These are phyloP conservation scores for Nesogale talazaci DNA, from an alignment of 2,113 vertebrate species.

Conservation along the genomic window DNA sequence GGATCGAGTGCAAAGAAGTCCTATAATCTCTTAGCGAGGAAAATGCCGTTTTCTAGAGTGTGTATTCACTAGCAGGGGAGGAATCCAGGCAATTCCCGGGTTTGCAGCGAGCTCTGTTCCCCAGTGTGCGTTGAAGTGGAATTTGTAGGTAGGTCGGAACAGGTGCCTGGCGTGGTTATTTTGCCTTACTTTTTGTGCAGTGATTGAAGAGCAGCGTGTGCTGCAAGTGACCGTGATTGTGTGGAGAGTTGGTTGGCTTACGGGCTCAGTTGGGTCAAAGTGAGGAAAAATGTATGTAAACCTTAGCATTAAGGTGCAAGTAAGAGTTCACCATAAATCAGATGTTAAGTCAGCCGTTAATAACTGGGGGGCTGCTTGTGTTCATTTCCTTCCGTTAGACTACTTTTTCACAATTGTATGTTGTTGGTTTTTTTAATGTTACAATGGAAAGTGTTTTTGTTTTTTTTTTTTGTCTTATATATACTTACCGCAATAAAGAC, in stretches of 20 bases:
- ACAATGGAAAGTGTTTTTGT: neutral
- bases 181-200: too few species aligned
- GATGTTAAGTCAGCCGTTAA: neutral
- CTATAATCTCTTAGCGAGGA: neutral
- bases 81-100: neutral
- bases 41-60: neutral
- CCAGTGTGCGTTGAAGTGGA: neutral
- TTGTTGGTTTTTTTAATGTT: neutral
- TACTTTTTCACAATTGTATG: slow-evolving; percentile 8
- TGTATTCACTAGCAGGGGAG: slow-evolving; percentile 6
- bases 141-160: neutral
- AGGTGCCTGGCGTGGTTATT: too few species aligned
- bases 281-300: neutral
- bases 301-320: neutral
- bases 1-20: neutral
- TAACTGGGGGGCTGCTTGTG: neutral
- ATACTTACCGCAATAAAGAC: neutral
- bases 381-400: slow-evolving; percentile 21
- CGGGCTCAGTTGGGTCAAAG: neutral
- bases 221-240: neutral
- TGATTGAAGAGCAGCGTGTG: neutral
- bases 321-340: neutral
- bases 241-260: neutral
- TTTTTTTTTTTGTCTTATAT: neutral
- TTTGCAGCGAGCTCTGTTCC: neutral